These are phyloP conservation scores for Kryptopterus vitreolus DNA, from an alignment of 2,797 vertebrate species.

Conservation along the genomic window DNA sequence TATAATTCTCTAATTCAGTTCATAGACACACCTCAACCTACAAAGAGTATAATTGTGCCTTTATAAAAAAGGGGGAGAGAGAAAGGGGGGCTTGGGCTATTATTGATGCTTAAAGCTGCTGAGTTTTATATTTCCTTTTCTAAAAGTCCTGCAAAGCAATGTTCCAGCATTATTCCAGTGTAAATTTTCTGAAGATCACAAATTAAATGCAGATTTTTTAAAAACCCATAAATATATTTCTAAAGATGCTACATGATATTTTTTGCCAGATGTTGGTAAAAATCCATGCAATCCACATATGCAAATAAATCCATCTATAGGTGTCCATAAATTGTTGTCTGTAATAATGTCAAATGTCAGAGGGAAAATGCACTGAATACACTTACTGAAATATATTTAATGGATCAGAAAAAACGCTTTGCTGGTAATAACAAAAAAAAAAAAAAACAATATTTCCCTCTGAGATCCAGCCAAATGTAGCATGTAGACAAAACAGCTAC, in stretches of 20 bases:
- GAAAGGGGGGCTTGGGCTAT: slow-evolving; percentile 13
- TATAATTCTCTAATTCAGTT: slow-evolving; percentile 42
- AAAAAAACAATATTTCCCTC: neutral
- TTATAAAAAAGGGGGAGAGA: slow-evolving; percentile 20
- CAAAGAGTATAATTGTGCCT: slow-evolving; percentile 34
- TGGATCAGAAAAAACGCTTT: too few relatives aligned
- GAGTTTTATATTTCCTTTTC: neutral
- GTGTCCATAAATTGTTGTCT: too few relatives aligned
- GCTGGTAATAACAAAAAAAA: neutral
- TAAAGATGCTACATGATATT: too few relatives aligned
- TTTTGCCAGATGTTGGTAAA: too few relatives aligned
- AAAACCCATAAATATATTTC: too few relatives aligned
- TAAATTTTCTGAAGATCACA: neutral
- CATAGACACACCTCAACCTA: slow-evolving; percentile 38
- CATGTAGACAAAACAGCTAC: neutral
- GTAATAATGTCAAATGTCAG: too few relatives aligned
- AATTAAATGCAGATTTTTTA: neutral
- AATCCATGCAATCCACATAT: too few relatives aligned
- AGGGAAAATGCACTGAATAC: too few relatives aligned
- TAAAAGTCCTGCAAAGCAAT: neutral
- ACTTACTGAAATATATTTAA: too few relatives aligned
- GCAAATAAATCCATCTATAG: too few relatives aligned
- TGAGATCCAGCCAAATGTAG: neutral
- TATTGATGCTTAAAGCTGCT: slow-evolving; percentile 8
- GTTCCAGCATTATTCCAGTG: neutral